Percentiles rank a stretch among this genome's conserved stretches.
Conservation (phyloP, 92 coral and sea anemone genomes). For the Desmophyllum pertusum region DNA sequence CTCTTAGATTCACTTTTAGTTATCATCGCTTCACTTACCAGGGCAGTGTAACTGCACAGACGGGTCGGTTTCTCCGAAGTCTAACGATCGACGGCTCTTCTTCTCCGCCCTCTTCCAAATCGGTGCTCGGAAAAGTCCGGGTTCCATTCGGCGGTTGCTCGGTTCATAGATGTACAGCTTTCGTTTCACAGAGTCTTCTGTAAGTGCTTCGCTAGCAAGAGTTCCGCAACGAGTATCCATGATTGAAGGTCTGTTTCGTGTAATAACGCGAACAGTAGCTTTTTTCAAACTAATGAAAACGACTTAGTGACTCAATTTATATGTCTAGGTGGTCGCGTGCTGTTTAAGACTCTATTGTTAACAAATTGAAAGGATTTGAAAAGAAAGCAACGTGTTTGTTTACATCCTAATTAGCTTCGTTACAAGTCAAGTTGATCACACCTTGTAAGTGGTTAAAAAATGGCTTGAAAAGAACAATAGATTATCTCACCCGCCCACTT, state of each 20-base stretch:
- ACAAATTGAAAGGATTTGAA: slow-evolving; percentile 21
- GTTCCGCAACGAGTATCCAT: not conserved
- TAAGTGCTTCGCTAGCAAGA: not conserved
- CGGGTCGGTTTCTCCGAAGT: slow-evolving; percentile 23
- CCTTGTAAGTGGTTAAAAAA: not conserved
- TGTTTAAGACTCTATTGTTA: slow-evolving; percentile 6
- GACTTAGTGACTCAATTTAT: not conserved
- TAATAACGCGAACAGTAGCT: not conserved
- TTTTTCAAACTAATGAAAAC: not conserved
- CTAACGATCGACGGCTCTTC: slow-evolving; percentile 11
- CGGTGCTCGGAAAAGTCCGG: not conserved
- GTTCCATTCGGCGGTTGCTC: not conserved
- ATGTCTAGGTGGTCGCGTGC: not conserved
- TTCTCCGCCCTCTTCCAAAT: not conserved
- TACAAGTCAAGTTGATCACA: not conserved
- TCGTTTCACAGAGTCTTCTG: slow-evolving; percentile 5
- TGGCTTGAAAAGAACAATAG: not conserved
- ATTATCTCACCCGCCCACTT: not conserved
- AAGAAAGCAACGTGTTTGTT: slow-evolving; percentile 11
- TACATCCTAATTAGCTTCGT: not conserved
- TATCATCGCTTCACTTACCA: not conserved
- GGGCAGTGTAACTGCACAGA: not conserved
- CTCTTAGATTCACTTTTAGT: not conserved
- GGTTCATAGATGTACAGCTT: slow-evolving; percentile 8
- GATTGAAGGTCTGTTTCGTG: not conserved